phyloP scores from a whole-genome alignment of 2,797 vertebrate species.

The Acipenser oxyrinchus region DNA sequence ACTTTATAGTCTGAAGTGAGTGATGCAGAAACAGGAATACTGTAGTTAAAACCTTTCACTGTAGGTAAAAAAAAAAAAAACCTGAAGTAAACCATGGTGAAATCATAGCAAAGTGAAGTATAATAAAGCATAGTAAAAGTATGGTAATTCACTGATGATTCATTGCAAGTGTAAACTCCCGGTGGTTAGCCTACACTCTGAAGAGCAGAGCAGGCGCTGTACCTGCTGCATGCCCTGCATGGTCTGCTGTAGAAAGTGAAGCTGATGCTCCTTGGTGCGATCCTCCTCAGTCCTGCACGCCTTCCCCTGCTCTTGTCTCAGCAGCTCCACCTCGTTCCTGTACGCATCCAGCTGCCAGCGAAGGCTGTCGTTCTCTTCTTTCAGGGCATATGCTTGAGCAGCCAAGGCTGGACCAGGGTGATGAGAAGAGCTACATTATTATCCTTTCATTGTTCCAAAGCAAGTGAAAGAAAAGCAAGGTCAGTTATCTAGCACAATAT shows the following conservation, averaged over 20 bases:
- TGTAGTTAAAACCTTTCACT: no score
- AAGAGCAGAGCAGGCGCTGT: slow-evolving; percentile 3
- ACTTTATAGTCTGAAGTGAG: no score
- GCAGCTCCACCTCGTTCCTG: slow-evolving; percentile 85
- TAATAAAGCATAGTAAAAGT: no score
- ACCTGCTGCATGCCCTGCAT: slow-evolving; percentile 94
- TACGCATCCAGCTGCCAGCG: slow-evolving; percentile 93
- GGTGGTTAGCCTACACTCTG: no score
- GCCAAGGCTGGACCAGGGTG: slow-evolving; percentile 51
- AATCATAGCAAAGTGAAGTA: no score
- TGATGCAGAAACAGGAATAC: no score
- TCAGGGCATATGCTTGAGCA: slow-evolving; percentile 67
- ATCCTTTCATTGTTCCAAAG: no score
- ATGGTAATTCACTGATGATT: background rate
- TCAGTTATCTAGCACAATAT: no score
- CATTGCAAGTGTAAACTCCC: no score
- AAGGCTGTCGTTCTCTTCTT: slow-evolving; percentile 90
- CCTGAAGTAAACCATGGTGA: no score
- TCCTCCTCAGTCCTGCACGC: slow-evolving; percentile 65
- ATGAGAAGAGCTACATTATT: background rate
- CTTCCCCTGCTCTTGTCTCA: slow-evolving; percentile 79
- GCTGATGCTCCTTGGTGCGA: slow-evolving; percentile 72
- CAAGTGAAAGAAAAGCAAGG: no score
- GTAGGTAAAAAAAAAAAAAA: no score
- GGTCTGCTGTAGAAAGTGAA: slow-evolving; percentile 82